Conservation (phyloP, 2,888 invertebrate genomes). For the Rhamnusium bicolor region DNA sequence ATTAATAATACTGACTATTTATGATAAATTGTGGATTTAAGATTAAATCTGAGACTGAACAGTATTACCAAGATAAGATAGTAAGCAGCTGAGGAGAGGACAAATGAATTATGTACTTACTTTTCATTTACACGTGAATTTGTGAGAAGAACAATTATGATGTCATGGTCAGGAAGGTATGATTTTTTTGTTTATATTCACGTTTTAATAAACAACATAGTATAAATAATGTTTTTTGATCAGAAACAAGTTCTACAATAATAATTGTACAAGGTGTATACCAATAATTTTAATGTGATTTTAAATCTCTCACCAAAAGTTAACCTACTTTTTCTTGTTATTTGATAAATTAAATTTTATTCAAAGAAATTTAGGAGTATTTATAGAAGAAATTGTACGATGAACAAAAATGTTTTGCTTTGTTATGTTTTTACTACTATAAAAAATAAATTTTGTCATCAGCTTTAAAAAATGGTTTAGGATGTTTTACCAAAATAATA, state of each 20-base stretch:
- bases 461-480: no score
- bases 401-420: no score
- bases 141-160: constrained; percentile 12
- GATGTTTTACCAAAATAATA: no score
- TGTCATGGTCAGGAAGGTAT: constrained; percentile 35
- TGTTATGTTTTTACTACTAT: no score
- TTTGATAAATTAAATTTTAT: no score
- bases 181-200: constrained; percentile 26
- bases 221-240: constrained; percentile 13
- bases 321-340: no score
- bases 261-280: constrained; percentile 1
- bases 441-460: no score
- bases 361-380: no score
- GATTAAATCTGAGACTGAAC: constrained; percentile 17
- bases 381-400: no score
- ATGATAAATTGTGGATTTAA: constrained; percentile 18
- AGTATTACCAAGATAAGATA: constrained; percentile 18
- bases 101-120: background rate
- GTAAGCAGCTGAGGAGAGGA: background rate
- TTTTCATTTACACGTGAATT: constrained; percentile 1
- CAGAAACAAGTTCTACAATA: constrained; percentile 17
- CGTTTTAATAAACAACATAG: constrained; percentile 14
- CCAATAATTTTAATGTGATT: background rate
- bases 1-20: background rate
- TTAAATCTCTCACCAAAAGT: no score